Evolutionary conservation across 2,797 vertebrate genomes (phyloP), one percentile per base, ranked within the genome.

Genomic region (Calcarius lapponicus): DNA sequence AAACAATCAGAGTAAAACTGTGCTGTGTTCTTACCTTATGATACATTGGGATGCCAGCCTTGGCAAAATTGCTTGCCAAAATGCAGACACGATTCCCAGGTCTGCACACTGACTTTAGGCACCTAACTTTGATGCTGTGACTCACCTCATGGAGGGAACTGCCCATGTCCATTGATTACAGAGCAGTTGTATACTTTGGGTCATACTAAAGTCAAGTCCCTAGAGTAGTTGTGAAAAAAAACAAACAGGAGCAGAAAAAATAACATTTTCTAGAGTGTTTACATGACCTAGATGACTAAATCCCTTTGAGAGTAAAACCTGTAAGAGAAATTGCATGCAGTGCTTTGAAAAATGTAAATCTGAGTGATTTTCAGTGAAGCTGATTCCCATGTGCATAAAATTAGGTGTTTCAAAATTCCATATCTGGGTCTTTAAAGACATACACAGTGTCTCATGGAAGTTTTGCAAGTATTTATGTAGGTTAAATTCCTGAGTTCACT

Each of bases 241-340:
- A 26, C 9, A 17, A 82, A 38, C 18, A 50, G 45, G 45, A 92
- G 58, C 22, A 72, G 73, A 45, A 69, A 90, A 91, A 76, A 12
- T 5, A 28, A 13, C 42, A 10, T 70, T 88, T 93, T 70, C 66
- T 62, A 12, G 70, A 51, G 21, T 54, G 43, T 51, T 91, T 86
- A 38, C 11, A 6, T 92, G 73, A 92, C 76, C 92, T 80, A 72
- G 38, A 86, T 93, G 31, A 72, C 65, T 91, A 75, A 90, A 80
- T 92, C 66, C 56, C 47, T 64, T 87, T 82, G 51, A 26, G 90
- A 95, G 73, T 82, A 70, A 88, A 93, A 66, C 21, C 80, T 80
- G 17, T 21, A 17, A 56, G 51, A 47, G 51, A 80, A 69, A 53
- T 89, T 28, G n/a, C 57, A 60, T 72, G 47, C 18, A 61, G 9